Evolutionary conservation across 2,888 invertebrate genomes (phyloP), one percentile per base, ranked within the genome.

Genomic region (Trichogramma dendrolimi): DNA sequence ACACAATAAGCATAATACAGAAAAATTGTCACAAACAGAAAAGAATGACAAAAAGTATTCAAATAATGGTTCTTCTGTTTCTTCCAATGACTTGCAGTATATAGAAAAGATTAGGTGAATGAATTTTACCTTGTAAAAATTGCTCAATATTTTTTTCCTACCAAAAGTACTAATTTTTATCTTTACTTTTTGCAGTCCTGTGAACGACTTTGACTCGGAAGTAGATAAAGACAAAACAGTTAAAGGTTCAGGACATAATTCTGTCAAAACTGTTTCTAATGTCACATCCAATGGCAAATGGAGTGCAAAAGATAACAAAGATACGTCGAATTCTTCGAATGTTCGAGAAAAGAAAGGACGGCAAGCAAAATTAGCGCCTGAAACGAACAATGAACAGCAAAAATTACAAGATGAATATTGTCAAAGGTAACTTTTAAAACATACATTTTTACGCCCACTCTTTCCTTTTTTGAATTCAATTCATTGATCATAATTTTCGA

Each of bases 181-280:
- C 48, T n/a, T 52, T 56, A 49, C 58, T 41, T 53, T 53, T 67
- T 72, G 46, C 65, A 80, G 80, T 67, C 79, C 80, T 67, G 78
- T 81, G 58, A 82, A 82, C 71, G 81, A 83, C 70, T 81, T 79
- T 70, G 81, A 83, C 61, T 77, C 77, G 66, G 81, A 81, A 70
- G 70, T 76, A 46, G 82, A 82, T 60, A 81, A 80, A 70, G 82
- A 81, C 64, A 81, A 81, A 72, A 75, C 76, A 48, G 69, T 72
- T 38, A 81, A 81, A 67, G 73, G 76, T 58, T 71, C 73, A 14
- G 70, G 74, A 42, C 73, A 76, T 53, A 70, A 71, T 65, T 70
- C 77, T 41, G 67, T 78, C 46, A 79, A 79, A 67, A 70, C 76
- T 62, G 80, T 77, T 67, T 76, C 74, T n/a, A 81, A 80, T 67